Evolutionary conservation across 2,888 invertebrate species (phyloP), one percentile per base, ranked within the genome.

Genomic region (Entomobrya proxima): DNA sequence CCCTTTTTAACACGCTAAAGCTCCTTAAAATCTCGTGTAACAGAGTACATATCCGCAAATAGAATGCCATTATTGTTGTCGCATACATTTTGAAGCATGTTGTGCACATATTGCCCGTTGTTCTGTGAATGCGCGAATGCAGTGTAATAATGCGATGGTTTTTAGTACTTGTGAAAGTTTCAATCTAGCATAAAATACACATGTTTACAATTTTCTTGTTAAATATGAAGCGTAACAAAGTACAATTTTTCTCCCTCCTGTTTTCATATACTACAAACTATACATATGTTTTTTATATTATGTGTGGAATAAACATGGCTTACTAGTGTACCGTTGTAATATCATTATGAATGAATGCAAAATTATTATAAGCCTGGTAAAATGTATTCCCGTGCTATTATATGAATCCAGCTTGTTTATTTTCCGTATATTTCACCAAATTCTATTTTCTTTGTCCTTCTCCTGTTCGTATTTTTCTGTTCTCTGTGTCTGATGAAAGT

Each of bases 401-500:
- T 1, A 61, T 32, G 15, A 27, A 61, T 44, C 9, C 40, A 15
- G 15, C 47, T 37, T 76, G 47, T 24, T 55, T 15, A 58, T 76
- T 50, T 58, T n/a, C 27, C n/a, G 52, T 64, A 50, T 67, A 78
- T 61, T 61, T 72, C 47, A 80, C 61, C 64, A 77, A 85, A 80
- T 84, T 78, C 80, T 79, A 78, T 78, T 74, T 61, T 72, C 69
- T 78, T 81, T 67, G 50, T 37, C 18, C 80, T 75, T 21, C 74
- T 44, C 64, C 75, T 37, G 47, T 81, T 78, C 86, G 75, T 76
- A n/a, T n/a, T 32, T 30, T 58, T 61, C 32, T 61, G 61, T 6
- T 55, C 55, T n/a, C 55, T n/a, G n/a, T n/a, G n/a, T n/a, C n/a
- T 58, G 83, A 87, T 81, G 78, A 84, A 88, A 88, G 30, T 61